Evolutionary conservation across 2,888 invertebrate genomes (phyloP).

Genomic region (Dascillus cervinus): DNA sequence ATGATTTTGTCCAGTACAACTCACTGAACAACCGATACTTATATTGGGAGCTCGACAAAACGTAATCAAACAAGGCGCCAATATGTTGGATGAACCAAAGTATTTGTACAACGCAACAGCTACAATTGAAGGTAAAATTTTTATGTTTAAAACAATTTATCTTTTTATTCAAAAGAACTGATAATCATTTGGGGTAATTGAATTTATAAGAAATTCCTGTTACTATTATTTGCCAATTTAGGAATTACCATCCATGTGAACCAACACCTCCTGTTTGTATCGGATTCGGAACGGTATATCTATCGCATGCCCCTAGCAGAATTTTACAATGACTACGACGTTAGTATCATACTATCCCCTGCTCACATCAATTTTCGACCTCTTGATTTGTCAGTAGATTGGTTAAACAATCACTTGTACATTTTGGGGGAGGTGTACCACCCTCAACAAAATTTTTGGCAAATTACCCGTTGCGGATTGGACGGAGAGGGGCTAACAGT

Average conservation of each 20-base stretch:
- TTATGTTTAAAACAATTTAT: no score
- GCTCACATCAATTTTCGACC: conserved; percentile 56
- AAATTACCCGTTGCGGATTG: conserved; percentile 68
- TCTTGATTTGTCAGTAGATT: conserved; percentile 72
- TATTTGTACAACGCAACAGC: conserved; percentile 55
- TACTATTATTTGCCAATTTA: conserved; percentile 27
- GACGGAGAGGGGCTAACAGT: conserved; percentile 64
- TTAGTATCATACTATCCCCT: conserved; percentile 50
- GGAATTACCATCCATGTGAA: conserved; percentile 75
- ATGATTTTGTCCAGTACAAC: conserved; percentile 51
- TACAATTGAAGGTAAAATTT: conserved; percentile 43
- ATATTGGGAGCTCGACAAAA: conserved; percentile 63
- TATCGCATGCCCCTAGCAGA: conserved; percentile 46
- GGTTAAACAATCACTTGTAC: conserved; percentile 80
- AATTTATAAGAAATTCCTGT: neutral
- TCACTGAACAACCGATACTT: conserved; percentile 59
- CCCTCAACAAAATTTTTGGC: conserved; percentile 51
- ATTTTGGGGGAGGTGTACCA: conserved; percentile 63
- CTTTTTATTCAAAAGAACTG: conserved; percentile 1
- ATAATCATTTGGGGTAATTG: conserved; percentile 24
- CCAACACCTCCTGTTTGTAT: conserved; percentile 65
- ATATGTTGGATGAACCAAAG: conserved; percentile 59
- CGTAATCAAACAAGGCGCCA: conserved; percentile 58
- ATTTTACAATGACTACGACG: conserved; percentile 32
- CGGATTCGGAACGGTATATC: conserved; percentile 60